Evolutionary conservation across 35 echinoderm and acorn worm genomes (phyloP).

Genomic region (Eucidaris tribuloides): DNA sequence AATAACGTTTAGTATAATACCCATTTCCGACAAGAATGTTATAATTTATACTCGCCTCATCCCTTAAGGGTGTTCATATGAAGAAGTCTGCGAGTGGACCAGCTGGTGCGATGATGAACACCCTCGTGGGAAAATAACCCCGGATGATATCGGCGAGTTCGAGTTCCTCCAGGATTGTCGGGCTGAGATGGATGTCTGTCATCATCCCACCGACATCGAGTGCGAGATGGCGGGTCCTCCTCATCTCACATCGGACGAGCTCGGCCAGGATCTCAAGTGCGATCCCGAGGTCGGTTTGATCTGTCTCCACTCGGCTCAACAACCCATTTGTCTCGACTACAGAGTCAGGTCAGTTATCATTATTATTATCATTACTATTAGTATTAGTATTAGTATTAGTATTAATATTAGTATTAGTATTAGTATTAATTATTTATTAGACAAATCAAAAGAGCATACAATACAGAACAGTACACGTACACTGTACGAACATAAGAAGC

Average conservation of each 20-base stretch:
- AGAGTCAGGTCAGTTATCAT: neutral
- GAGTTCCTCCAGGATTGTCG: slow-evolving; percentile 29
- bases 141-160: neutral
- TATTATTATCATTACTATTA: too few species aligned
- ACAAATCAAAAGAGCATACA: too few species aligned
- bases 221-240: slow-evolving; percentile 10
- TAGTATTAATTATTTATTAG: too few species aligned
- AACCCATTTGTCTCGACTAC: slow-evolving; percentile 7
- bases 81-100: slow-evolving; percentile 34
- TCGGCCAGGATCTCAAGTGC: slow-evolving; percentile 24
- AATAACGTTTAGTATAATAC: too few species aligned
- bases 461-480: too few species aligned
- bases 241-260: neutral
- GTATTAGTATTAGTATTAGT: too few species aligned
- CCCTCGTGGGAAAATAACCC: neutral
- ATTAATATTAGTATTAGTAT: too few species aligned
- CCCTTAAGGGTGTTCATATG: neutral
- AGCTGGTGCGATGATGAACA: slow-evolving; percentile 23
- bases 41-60: too few species aligned
- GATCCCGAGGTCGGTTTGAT: slow-evolving; percentile 14
- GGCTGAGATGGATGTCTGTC: slow-evolving; percentile 4
- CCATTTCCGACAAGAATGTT: too few species aligned
- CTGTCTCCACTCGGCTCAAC: neutral
- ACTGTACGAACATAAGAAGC: too few species aligned
- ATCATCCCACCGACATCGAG: slow-evolving; percentile 20